These are phyloP conservation scores for Enhydra lutris DNA, from an alignment of 2,113 vertebrate species.

Conservation along the genomic window DNA sequence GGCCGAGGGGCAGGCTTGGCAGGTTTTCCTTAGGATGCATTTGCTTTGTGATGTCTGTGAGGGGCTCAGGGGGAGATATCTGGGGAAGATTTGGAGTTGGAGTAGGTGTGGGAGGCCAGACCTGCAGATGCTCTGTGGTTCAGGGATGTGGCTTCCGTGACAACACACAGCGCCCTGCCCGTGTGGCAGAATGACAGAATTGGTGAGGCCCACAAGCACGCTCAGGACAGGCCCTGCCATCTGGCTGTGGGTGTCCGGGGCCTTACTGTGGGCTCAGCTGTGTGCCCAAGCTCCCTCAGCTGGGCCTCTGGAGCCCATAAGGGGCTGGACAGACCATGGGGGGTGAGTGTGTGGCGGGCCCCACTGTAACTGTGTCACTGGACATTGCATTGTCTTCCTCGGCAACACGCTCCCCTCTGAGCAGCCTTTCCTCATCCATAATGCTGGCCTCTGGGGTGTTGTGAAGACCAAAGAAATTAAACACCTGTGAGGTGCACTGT, in stretches of 20 bases:
- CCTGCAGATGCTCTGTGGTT: background rate
- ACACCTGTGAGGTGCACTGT: background rate
- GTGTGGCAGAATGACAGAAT: background rate
- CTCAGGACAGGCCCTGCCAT: background rate
- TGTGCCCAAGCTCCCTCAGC: background rate
- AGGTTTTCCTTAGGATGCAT: background rate
- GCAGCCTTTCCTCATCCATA: background rate
- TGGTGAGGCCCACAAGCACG: background rate
- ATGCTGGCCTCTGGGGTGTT: background rate
- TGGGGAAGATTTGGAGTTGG: background rate
- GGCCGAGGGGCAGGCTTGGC: background rate
- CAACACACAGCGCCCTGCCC: background rate
- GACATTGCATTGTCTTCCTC: rapidly evolving
- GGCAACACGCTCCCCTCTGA: background rate
- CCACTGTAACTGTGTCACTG: background rate
- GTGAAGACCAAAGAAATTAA: background rate
- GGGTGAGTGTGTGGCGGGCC: background rate
- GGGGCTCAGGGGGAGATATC: background rate
- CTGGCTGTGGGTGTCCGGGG: background rate
- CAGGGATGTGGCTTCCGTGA: too few relatives aligned
- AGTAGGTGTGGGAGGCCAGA: background rate
- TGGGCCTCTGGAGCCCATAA: background rate
- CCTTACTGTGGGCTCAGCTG: too few relatives aligned
- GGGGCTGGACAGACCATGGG: rapidly evolving
- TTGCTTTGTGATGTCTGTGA: background rate